Evolutionary conservation across 2,797 vertebrate genomes (phyloP).

Genomic region (Channa striata): DNA sequence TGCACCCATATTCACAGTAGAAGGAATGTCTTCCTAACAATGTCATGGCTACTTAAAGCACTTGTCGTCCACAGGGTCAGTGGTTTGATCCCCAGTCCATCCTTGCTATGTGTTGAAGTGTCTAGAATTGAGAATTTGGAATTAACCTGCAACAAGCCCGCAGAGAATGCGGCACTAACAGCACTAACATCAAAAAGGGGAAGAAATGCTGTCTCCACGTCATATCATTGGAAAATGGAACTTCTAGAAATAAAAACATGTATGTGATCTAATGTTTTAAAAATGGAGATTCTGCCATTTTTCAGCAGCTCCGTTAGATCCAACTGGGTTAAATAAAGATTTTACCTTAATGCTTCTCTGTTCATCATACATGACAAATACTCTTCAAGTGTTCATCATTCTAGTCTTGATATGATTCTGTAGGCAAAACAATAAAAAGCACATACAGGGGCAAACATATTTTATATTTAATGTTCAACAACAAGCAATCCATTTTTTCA

Average conservation of each 20-base stretch:
- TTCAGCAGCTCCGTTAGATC: neutral
- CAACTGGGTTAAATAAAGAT: neutral
- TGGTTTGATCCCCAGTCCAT: too few species aligned
- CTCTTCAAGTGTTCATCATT: neutral
- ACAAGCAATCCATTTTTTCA: neutral
- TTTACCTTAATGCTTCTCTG: neutral
- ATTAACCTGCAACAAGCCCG: neutral
- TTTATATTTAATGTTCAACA: neutral
- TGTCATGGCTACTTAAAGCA: too few species aligned
- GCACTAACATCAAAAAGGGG: neutral
- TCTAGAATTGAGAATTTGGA: too few species aligned
- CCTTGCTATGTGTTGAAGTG: too few species aligned
- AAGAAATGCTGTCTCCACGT: neutral
- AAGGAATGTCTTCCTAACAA: too few species aligned
- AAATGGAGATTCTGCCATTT: neutral
- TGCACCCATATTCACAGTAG: neutral
- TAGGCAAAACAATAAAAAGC: too few species aligned
- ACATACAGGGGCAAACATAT: too few species aligned
- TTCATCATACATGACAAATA: too few species aligned
- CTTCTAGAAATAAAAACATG: neutral
- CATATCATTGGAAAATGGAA: neutral
- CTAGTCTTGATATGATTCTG: neutral
- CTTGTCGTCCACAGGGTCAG: too few species aligned
- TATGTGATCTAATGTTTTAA: neutral
- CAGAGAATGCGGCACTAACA: neutral